phyloP scores from a whole-genome alignment of 2,113 vertebrate genomes.

The Anolis sagrei region DNA sequence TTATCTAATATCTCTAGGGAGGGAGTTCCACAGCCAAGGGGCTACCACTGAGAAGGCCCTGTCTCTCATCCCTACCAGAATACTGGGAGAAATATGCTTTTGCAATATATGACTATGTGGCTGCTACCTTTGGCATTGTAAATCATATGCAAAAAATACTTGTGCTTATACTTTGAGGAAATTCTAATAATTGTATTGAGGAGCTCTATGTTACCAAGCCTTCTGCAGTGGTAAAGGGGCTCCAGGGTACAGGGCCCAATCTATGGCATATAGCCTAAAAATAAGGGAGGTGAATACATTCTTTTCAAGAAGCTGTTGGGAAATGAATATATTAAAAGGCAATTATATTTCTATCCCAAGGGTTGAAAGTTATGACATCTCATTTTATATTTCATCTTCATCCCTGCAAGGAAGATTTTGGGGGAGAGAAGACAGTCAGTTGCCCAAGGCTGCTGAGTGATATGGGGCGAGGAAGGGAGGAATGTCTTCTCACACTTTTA shows the following conservation, averaged over 20 bases:
- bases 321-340: constrained; percentile 24
- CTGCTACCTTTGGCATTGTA: neutral
- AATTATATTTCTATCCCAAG: constrained; percentile 23
- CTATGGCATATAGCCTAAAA: constrained; percentile 3
- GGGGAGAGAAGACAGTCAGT: neutral
- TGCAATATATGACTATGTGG: neutral
- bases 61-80: no score
- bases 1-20: no score
- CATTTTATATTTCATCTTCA: neutral
- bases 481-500: neutral
- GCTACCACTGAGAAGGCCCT: no score
- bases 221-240: neutral
- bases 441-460: neutral
- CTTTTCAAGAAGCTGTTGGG: constrained; percentile 8
- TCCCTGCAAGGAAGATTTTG: neutral
- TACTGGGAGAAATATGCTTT: neutral
- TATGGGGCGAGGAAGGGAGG: no score
- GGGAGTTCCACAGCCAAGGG: no score
- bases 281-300: constrained; percentile 12
- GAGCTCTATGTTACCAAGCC: neutral
- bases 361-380: constrained; percentile 10
- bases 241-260: neutral
- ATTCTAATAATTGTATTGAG: neutral
- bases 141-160: neutral
- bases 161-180: neutral